Conservation (phyloP, 2,797 vertebrate species). For the Anguilla obscura region DNA sequence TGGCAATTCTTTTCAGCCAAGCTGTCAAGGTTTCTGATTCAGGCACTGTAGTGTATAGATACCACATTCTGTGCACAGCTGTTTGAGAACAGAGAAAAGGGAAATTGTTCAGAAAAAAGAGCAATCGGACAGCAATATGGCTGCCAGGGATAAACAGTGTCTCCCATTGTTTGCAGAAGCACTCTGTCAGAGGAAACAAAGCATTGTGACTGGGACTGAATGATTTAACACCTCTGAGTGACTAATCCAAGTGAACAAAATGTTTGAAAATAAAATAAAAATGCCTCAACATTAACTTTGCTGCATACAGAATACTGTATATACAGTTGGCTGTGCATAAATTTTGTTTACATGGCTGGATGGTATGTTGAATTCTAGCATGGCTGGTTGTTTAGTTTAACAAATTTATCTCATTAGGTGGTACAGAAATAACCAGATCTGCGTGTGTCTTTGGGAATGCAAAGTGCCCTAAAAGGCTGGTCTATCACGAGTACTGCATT, state of each 20-base stretch:
- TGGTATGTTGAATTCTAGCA: slow-evolving; percentile 3
- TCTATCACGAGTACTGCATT: not conserved
- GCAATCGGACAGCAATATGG: not conserved
- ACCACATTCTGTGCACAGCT: slow-evolving; percentile 21
- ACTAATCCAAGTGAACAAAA: not conserved
- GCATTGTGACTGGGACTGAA: not conserved
- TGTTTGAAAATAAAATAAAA: not conserved
- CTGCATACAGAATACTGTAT: not conserved
- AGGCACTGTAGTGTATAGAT: not conserved
- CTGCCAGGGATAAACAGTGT: not conserved
- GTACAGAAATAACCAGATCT: slow-evolving; percentile 10
- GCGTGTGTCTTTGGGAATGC: not conserved
- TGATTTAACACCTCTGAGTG: not conserved
- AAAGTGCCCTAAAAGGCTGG: slow-evolving; percentile 9
- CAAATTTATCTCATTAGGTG: slow-evolving; percentile 28
- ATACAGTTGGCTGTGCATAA: not conserved
- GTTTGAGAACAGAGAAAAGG: not conserved
- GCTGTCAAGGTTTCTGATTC: not conserved
- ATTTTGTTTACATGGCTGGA: slow-evolving; percentile 40
- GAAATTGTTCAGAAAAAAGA: slow-evolving; percentile 12
- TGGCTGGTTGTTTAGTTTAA: not conserved
- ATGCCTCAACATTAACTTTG: not conserved
- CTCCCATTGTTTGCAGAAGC: not conserved
- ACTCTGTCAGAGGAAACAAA: not conserved
- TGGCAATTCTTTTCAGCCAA: not conserved